These are phyloP conservation scores for Sitodiplosis mosellana DNA, from an alignment of 1,140 invertebrate species.

Conservation along the genomic window DNA sequence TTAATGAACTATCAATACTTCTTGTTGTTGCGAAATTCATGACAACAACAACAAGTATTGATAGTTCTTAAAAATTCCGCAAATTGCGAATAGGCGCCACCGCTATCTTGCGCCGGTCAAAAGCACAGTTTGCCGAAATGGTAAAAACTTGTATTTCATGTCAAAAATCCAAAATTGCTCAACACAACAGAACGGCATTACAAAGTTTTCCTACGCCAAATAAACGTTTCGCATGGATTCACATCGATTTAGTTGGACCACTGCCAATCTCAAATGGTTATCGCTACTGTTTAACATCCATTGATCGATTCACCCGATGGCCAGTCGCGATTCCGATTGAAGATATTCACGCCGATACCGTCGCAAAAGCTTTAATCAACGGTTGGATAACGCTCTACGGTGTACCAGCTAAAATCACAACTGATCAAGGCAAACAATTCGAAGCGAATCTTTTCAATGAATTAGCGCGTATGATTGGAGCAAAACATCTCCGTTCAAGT, in stretches of 20 bases:
- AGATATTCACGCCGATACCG: constrained; percentile 19
- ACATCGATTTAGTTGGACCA: constrained; percentile 19
- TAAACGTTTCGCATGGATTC: constrained; percentile 8
- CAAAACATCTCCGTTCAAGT: constrained; percentile 15
- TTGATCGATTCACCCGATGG: constrained; percentile 28
- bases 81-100: too few species aligned
- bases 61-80: too few species aligned
- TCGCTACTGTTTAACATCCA: constrained; percentile 24
- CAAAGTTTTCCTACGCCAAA: neutral
- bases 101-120: too few species aligned
- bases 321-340: constrained; percentile 24
- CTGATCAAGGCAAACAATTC: constrained; percentile 22
- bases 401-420: constrained; percentile 13
- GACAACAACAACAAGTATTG: too few species aligned
- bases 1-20: too few species aligned
- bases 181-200: constrained; percentile 5
- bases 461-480: constrained; percentile 10
- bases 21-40: too few species aligned
- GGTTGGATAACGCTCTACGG: constrained; percentile 18
- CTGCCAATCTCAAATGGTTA: constrained; percentile 16
- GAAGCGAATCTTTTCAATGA: constrained; percentile 15
- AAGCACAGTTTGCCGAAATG: too few species aligned
- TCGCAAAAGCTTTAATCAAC: constrained; percentile 8
- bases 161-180: constrained; percentile 13
- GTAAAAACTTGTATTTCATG: constrained; percentile 9